phyloP scores from a whole-genome alignment of 2,888 invertebrate genomes.

The Pardosa pseudoannulata region DNA sequence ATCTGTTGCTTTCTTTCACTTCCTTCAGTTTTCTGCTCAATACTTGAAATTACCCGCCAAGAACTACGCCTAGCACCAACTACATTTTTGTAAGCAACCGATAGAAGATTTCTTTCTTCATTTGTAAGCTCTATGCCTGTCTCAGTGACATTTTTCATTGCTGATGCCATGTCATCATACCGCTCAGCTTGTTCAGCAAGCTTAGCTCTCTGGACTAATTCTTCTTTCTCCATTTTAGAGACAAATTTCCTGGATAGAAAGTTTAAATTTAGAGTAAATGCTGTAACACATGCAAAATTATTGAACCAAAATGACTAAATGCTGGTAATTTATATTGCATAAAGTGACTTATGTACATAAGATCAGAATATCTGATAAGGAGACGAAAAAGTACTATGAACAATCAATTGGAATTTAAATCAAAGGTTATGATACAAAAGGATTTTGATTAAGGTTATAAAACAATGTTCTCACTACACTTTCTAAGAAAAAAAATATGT shows the following conservation, averaged over 20 bases:
- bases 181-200: slow-evolving; percentile 99
- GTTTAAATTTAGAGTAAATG: background rate
- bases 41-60: slow-evolving; percentile 99
- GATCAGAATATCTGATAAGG: too few species aligned
- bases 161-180: slow-evolving; percentile 92
- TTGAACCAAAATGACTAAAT: too few species aligned
- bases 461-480: too few species aligned
- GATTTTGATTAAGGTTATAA: too few species aligned
- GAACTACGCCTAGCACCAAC: slow-evolving; percentile 97
- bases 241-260: background rate
- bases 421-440: too few species aligned
- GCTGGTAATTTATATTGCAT: too few species aligned
- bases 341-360: too few species aligned
- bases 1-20: slow-evolving; percentile 98
- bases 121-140: slow-evolving; percentile 96
- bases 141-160: slow-evolving; percentile 98
- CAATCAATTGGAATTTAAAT: too few species aligned
- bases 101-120: slow-evolving; percentile 98
- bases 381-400: too few species aligned
- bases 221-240: slow-evolving; percentile 89
- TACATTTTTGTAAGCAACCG: slow-evolving; percentile 99
- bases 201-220: slow-evolving; percentile 98
- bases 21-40: slow-evolving; percentile 96
- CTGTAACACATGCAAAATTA: too few species aligned
- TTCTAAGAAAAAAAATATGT: too few species aligned